Percentiles rank a stretch among this genome's conserved stretches.
Evolutionary conservation across 2,113 vertebrate species (phyloP).

Genomic region (Dipodomys ordii): DNA sequence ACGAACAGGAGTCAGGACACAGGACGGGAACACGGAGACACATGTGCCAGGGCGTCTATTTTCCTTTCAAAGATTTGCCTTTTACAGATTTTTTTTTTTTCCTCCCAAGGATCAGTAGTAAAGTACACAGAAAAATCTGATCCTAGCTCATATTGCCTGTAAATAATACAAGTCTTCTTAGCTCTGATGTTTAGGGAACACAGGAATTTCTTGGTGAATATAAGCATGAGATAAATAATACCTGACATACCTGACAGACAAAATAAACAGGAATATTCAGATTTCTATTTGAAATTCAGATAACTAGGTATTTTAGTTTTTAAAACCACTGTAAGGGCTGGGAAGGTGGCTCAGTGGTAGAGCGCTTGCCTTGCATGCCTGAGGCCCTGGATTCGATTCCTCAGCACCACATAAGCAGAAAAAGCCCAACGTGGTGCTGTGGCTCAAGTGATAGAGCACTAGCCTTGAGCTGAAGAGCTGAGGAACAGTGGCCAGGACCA

Average conservation of each 20-base stretch:
- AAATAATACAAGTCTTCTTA: background rate
- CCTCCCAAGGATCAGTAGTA: background rate
- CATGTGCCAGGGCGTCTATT: too few relatives aligned
- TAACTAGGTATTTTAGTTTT: background rate
- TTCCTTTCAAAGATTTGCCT: background rate
- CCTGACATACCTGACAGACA: background rate
- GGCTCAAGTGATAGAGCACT: too few relatives aligned
- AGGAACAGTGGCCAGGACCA: too few relatives aligned
- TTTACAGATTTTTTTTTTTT: background rate
- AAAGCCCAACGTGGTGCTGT: too few relatives aligned
- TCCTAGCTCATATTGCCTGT: background rate
- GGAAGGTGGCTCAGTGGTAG: too few relatives aligned
- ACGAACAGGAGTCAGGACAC: too few relatives aligned
- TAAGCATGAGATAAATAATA: background rate
- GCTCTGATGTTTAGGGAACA: background rate
- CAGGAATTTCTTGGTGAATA: background rate
- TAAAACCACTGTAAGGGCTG: background rate
- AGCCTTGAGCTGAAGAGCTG: too few relatives aligned
- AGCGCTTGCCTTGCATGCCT: too few relatives aligned
- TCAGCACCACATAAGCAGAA: too few relatives aligned
- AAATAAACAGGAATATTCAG: background rate
- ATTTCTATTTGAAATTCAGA: constrained; percentile 14
- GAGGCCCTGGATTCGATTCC: too few relatives aligned
- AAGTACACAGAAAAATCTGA: background rate
- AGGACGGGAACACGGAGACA: too few relatives aligned